These are phyloP conservation scores for Mustelus asterias DNA, from an alignment of 2,113 vertebrate species.

Conservation along the genomic window DNA sequence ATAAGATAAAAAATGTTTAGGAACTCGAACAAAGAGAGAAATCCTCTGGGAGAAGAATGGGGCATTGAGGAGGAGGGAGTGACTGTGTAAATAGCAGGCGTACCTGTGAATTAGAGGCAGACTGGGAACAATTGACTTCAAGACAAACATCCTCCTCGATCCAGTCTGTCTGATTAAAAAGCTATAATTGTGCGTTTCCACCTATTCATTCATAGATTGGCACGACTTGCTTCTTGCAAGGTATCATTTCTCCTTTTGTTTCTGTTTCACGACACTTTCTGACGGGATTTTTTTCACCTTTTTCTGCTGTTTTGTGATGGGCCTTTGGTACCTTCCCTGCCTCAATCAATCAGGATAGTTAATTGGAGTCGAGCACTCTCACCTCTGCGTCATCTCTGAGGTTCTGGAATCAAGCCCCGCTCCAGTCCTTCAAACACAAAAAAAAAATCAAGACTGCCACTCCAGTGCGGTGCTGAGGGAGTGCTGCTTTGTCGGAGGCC, in stretches of 20 bases:
- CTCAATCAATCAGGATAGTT: neutral
- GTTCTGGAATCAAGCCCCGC: too few species aligned
- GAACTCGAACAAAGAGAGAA: neutral
- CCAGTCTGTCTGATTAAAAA: neutral
- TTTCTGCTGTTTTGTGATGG: neutral
- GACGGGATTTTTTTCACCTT: neutral
- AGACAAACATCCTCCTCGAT: neutral
- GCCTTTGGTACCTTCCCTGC: neutral
- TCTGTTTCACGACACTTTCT: neutral
- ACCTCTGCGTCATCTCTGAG: too few species aligned
- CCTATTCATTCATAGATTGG: neutral
- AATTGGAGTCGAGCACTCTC: too few species aligned
- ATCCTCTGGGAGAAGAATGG: conserved; percentile 10
- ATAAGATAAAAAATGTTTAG: conserved; percentile 15
- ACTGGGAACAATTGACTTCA: neutral
- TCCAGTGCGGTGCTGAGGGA: too few species aligned
- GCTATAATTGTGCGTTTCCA: neutral
- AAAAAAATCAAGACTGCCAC: neutral
- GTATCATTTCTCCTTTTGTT: neutral
- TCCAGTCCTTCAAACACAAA: neutral
- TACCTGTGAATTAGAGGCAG: conserved; percentile 28
- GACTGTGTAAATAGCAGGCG: neutral
- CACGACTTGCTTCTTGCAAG: neutral
- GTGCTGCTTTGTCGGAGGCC: too few species aligned
- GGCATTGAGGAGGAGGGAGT: neutral